Conservation (phyloP, 1,140 invertebrate species). For the Apis laboriosa region DNA sequence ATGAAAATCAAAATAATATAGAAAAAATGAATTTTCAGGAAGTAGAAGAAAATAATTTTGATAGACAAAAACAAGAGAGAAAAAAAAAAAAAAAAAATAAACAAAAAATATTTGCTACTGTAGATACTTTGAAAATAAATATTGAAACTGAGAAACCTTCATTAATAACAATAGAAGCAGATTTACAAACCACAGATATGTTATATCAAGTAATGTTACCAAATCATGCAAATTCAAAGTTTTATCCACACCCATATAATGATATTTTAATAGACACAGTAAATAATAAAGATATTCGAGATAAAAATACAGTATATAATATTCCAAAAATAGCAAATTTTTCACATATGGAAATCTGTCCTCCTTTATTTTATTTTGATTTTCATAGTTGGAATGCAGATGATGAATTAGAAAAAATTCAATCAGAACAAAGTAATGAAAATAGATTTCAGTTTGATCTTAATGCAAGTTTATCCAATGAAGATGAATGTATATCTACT, state of each 20-base stretch:
- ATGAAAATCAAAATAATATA: conserved; percentile 70
- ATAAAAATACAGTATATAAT: neutral
- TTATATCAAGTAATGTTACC: conserved; percentile 71
- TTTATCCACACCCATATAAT: conserved; percentile 65
- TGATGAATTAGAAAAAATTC: conserved; percentile 57
- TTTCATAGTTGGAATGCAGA: conserved; percentile 69
- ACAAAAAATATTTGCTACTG: conserved; percentile 71
- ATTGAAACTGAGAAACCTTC: conserved; percentile 72
- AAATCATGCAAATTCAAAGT: conserved; percentile 64
- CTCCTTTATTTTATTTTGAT: conserved; percentile 64
- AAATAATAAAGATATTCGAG: neutral
- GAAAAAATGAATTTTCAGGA: conserved; percentile 52
- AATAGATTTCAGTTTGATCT: conserved; percentile 73
- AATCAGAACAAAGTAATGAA: conserved; percentile 18
- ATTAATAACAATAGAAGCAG: conserved; percentile 66
- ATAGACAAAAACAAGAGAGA: conserved; percentile 62
- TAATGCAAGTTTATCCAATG: conserved; percentile 68
- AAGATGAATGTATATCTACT: conserved; percentile 44
- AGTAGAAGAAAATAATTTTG: conserved; percentile 53
- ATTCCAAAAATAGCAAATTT: conserved; percentile 47
- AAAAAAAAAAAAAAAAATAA: conserved; percentile 70
- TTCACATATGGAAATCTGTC: conserved; percentile 52
- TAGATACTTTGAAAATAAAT: conserved; percentile 77
- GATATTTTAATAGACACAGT: conserved; percentile 63
- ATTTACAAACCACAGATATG: conserved; percentile 74